These are phyloP conservation scores for Misgurnus anguillicaudatus DNA, from an alignment of 2,113 vertebrate species.

Conservation along the genomic window DNA sequence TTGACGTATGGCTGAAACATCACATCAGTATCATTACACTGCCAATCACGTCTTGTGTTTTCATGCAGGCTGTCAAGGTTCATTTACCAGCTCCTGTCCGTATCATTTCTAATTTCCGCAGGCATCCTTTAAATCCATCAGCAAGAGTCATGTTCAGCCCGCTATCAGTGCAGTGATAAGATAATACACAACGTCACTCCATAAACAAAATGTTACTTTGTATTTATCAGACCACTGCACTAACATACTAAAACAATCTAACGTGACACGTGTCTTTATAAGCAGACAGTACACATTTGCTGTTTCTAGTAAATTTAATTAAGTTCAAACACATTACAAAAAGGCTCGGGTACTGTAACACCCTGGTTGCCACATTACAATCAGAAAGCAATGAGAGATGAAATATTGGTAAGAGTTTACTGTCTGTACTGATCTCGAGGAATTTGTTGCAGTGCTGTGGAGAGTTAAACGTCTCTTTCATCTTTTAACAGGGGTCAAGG, in stretches of 20 bases:
- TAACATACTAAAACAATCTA: not conserved
- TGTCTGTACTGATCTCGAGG: constrained; percentile 28
- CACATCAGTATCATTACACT: too few species aligned
- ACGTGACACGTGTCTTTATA: too few species aligned
- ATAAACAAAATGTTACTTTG: constrained; percentile 6
- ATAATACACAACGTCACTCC: constrained; percentile 15
- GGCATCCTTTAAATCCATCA: constrained; percentile 31
- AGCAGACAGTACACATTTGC: too few species aligned
- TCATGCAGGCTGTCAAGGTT: constrained; percentile 1
- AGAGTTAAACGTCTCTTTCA: constrained; percentile 24
- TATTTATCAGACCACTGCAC: not conserved
- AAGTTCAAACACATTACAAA: too few species aligned
- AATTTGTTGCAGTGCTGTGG: constrained; percentile 27
- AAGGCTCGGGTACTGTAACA: not conserved
- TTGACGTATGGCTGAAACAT: too few species aligned
- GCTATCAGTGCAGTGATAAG: constrained; percentile 26
- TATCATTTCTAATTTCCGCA: not conserved
- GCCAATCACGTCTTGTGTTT: not conserved
- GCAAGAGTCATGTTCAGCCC: not conserved
- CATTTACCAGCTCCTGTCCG: not conserved
- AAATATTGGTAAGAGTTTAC: not conserved
- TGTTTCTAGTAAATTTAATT: too few species aligned
- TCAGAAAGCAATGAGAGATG: not conserved
- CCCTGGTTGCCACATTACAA: not conserved
- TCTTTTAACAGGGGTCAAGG: constrained; percentile 35